Evolutionary conservation across 2,113 vertebrate genomes (phyloP).

Genomic region (Grus americana): DNA sequence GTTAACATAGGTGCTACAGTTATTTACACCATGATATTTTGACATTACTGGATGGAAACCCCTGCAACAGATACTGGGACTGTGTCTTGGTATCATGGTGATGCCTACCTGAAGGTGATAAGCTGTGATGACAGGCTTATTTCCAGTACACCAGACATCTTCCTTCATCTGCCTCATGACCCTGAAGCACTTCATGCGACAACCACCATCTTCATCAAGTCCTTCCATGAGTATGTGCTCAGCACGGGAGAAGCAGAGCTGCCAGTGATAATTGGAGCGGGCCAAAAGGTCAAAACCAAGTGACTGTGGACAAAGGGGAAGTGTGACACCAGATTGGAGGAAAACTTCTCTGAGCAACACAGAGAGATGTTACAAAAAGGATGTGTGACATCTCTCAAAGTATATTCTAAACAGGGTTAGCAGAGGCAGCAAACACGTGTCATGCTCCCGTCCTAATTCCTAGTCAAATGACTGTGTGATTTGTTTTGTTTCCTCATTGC

Average conservation of each 20-base stretch:
- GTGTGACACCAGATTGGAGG: neutral
- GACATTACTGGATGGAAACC: neutral
- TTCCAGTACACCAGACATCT: slow-evolving; percentile 83
- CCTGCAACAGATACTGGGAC: neutral
- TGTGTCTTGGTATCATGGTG: neutral
- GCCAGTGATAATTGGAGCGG: slow-evolving; percentile 84
- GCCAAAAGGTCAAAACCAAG: slow-evolving; percentile 85
- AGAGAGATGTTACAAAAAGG: neutral
- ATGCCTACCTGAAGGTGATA: slow-evolving; percentile 83
- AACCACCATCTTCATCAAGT: slow-evolving; percentile 85
- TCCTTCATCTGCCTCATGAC: slow-evolving; percentile 83
- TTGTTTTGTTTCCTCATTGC: neutral
- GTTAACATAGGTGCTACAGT: neutral
- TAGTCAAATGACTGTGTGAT: neutral
- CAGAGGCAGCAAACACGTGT: neutral
- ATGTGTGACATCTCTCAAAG: neutral
- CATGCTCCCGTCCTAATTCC: neutral
- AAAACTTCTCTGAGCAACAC: neutral
- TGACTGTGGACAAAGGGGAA: slow-evolving; percentile 61
- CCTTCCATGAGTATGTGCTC: slow-evolving; percentile 79
- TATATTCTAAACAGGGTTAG: neutral
- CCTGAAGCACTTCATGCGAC: slow-evolving; percentile 79
- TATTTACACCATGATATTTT: neutral
- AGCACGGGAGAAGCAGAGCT: slow-evolving; percentile 81
- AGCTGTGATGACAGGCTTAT: slow-evolving; percentile 79